Evolutionary conservation across 2,888 invertebrate species (phyloP).

Genomic region (Athripsodes cinereus): DNA sequence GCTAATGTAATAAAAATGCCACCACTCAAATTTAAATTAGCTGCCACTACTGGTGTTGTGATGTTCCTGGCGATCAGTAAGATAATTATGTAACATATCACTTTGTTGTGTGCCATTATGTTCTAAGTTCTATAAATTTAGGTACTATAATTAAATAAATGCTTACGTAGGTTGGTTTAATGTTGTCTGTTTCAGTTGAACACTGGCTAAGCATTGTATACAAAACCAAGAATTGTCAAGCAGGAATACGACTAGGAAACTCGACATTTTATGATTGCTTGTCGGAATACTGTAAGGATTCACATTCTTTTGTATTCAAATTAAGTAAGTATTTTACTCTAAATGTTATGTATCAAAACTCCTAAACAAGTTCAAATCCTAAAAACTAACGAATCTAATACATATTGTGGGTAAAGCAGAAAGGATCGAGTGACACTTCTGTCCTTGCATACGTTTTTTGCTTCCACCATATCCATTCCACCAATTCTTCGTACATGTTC

Average conservation of each 20-base stretch:
- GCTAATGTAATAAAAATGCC: slow-evolving; percentile 5
- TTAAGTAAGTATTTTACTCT: slow-evolving; percentile 12
- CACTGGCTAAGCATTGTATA: slow-evolving; percentile 20
- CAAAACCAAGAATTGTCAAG: slow-evolving; percentile 16
- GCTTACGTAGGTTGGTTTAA: not conserved
- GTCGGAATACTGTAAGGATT: slow-evolving; percentile 22
- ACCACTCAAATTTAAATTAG: slow-evolving; percentile 5
- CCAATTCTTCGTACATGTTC: too few relatives aligned
- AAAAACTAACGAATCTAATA: too few relatives aligned
- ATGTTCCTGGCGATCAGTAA: slow-evolving; percentile 11
- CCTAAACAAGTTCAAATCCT: too few relatives aligned
- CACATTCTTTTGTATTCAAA: slow-evolving; percentile 22
- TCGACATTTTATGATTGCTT: slow-evolving; percentile 16
- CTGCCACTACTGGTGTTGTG: slow-evolving; percentile 9
- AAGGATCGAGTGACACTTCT: too few relatives aligned
- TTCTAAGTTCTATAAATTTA: too few relatives aligned
- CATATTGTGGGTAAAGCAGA: too few relatives aligned
- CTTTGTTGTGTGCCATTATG: too few relatives aligned
- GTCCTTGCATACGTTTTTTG: too few relatives aligned
- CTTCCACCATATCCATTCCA: too few relatives aligned
- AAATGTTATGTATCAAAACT: not conserved
- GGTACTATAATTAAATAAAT: too few relatives aligned
- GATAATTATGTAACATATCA: not conserved
- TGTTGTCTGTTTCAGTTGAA: slow-evolving; percentile 19
- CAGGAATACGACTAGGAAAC: slow-evolving; percentile 11